Evolutionary conservation across 1,140 invertebrate species (phyloP).

Genomic region (Cotesia chilonis): DNA sequence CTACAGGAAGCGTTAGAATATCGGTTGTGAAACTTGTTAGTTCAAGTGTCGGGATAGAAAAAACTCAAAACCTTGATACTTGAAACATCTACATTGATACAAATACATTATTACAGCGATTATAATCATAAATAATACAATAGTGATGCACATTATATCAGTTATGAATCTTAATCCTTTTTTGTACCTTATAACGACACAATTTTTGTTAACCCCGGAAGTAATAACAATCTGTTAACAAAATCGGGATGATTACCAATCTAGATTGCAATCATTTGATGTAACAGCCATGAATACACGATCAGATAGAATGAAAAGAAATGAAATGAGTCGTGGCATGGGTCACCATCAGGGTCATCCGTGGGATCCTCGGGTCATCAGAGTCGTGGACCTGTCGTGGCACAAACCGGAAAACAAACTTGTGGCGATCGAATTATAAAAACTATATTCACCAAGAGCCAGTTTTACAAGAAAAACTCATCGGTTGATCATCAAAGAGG

Average conservation of each 20-base stretch:
- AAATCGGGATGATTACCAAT: conserved; percentile 32
- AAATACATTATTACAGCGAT: no score
- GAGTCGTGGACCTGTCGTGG: conserved; percentile 33
- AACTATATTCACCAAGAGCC: neutral
- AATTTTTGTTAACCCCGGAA: conserved; percentile 31
- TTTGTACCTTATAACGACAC: neutral
- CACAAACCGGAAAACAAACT: conserved; percentile 36
- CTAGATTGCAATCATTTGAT: conserved; percentile 30
- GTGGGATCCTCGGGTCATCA: conserved; percentile 38
- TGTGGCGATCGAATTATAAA: conserved; percentile 9
- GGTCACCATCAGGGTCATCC: conserved; percentile 26
- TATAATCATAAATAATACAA: no score
- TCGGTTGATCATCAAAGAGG: conserved; percentile 5
- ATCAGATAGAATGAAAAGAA: conserved; percentile 32
- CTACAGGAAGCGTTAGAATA: neutral
- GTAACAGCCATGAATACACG: conserved; percentile 24
- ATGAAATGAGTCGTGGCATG: conserved; percentile 29
- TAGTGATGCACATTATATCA: neutral
- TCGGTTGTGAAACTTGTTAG: neutral
- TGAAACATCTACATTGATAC: conserved; percentile 1
- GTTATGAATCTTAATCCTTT: neutral
- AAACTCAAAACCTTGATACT: neutral
- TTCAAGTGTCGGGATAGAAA: neutral
- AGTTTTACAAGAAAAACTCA: conserved; percentile 20
- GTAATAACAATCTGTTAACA: conserved; percentile 27